Base-by-base conservation (phyloP, 2,113 vertebrate genomes). In the Taxidea taxus region DNA sequence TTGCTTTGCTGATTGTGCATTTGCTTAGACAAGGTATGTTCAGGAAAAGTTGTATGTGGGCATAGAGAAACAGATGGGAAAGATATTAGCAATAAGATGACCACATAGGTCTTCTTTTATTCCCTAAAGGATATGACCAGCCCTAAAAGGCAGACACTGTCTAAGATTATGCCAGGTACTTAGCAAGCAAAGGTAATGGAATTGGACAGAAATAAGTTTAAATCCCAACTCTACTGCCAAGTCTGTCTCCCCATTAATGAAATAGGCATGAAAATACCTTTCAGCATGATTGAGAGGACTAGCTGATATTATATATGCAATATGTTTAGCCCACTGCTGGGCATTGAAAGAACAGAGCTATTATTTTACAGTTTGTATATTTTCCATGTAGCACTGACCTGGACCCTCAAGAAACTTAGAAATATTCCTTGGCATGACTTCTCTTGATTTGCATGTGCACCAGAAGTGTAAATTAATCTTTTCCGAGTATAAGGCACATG, bases 381-480 rank as follows among this genome's bases (percentile, higher is more conserved):
- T 97, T 78, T 80, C 5, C 49, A 68, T 3, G 9, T 51, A 81
- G 34, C 56, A 77, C 5, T 54, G 25, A 56, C 31, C 64, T 37
- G 23, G 74, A 3, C 47, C 68, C 15, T 90, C 13, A n/a, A 68
- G 68, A 86, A 92, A 84, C 51, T 91, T 84, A 39, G 31, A 58
- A 51, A 58, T 84, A 90, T 31, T 80, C 42, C 54, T 90, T 94
- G 31, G 18, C 27, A 29, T 77, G 56, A 78, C 27, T 90, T 94
- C 56, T 74, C 66, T 77, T 90, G 39, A 27, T 34, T 64, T 94
- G 27, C 29, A 78, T 90, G 51, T 72, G 13, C 14, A 88, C 16
- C 34, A 7, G 16, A 84, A 80, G 70, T 96, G 96, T 88, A 86
- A 95, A 96, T 96, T 92, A 92, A 92, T 96, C 68, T 85, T 87